Conservation (phyloP, 2,113 vertebrate genomes). For the Mixornis gularis region DNA sequence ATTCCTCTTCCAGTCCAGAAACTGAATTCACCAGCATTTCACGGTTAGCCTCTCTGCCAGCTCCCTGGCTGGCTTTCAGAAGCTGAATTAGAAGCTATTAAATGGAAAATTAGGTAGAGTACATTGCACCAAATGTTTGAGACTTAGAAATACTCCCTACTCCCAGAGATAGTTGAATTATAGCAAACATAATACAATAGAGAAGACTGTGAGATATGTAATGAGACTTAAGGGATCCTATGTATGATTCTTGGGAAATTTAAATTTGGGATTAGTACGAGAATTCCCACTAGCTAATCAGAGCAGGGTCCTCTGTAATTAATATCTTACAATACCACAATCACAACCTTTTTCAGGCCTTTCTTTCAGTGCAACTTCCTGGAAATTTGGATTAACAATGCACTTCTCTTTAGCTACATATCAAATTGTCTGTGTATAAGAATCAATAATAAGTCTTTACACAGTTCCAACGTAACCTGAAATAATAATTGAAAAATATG, state of each 20-base stretch:
- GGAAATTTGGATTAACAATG: not conserved
- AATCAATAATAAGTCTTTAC: not conserved
- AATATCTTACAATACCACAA: not conserved
- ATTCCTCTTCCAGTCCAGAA: not conserved
- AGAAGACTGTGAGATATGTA: not conserved
- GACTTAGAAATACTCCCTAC: not conserved
- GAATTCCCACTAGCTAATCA: not conserved
- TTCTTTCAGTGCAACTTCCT: not conserved
- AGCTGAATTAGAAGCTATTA: not conserved
- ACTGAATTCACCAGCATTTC: not conserved
- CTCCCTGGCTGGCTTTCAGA: not conserved
- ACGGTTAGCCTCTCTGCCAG: not conserved
- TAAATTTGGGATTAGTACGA: not conserved
- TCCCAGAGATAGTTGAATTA: not conserved
- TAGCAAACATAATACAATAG: not conserved
- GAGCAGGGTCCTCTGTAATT: not conserved
- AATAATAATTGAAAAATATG: slow-evolving; percentile 52
- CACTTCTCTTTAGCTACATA: not conserved
- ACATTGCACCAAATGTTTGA: not conserved
- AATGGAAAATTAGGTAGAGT: not conserved
- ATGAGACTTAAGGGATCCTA: not conserved
- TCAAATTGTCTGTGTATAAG: not conserved
- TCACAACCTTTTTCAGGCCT: not conserved
- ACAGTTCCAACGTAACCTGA: not conserved
- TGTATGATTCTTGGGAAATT: not conserved